Percentiles rank a stretch among this genome's conserved stretches.
Evolutionary conservation across 2,797 vertebrate species (phyloP).

Genomic region (Tamandua tetradactyla): DNA sequence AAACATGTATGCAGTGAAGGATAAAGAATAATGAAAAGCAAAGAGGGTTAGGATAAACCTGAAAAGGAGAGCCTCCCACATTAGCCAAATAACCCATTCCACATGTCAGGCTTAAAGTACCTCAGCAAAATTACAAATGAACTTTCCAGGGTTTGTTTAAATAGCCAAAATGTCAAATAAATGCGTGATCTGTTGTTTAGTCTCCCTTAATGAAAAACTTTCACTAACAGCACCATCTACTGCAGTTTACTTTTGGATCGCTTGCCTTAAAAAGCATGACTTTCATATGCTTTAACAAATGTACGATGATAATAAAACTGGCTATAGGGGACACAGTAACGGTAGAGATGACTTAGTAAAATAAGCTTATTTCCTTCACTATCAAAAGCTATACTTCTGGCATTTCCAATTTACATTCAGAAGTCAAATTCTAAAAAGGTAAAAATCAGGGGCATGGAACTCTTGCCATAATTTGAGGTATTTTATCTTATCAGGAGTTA

Average conservation of each 20-base stretch:
- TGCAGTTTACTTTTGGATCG: neutral
- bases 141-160: neutral
- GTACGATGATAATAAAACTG: neutral
- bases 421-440: neutral
- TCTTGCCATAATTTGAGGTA: neutral
- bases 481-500: neutral
- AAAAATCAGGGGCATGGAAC: neutral
- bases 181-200: neutral
- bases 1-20: neutral
- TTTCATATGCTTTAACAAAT: constrained; percentile 11
- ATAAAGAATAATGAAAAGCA: neutral
- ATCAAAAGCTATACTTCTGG: neutral
- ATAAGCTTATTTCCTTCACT: neutral
- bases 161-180: neutral
- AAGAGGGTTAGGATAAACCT: neutral
- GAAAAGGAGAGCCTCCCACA: neutral
- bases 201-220: neutral
- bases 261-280: neutral
- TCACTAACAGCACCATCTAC: neutral
- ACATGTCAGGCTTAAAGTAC: neutral
- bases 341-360: neutral
- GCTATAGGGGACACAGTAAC: neutral
- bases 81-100: neutral
- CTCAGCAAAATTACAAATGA: neutral
- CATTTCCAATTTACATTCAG: neutral